Conservation (phyloP, 2,888 invertebrate genomes). For the Rhingia campestris region DNA sequence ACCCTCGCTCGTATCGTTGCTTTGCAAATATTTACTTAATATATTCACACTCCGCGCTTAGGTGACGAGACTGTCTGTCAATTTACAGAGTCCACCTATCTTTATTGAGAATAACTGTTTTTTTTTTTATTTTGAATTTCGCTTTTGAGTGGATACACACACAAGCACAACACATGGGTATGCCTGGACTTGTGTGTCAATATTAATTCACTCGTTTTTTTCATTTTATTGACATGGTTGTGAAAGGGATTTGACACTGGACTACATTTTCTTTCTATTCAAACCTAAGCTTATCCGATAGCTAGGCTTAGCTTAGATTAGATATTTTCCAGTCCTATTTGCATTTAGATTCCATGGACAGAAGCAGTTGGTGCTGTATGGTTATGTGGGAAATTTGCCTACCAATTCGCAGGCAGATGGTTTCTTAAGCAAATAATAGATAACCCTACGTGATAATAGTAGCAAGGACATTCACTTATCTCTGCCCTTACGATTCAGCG, state of each 20-base stretch:
- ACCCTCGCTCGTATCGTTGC: not conserved
- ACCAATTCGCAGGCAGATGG: constrained; percentile 29
- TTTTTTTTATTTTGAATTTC: constrained; percentile 32
- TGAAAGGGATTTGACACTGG: constrained; percentile 51
- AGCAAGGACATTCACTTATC: not conserved
- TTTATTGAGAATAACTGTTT: constrained; percentile 13
- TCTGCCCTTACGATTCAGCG: no score
- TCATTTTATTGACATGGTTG: constrained; percentile 51
- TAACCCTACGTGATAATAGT: not conserved
- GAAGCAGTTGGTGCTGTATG: constrained; percentile 53
- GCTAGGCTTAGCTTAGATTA: constrained; percentile 2
- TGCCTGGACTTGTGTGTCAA: constrained; percentile 45
- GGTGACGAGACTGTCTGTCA: constrained; percentile 71
- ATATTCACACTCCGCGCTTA: constrained; percentile 68
- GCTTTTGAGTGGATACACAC: constrained; percentile 30
- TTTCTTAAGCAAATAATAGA: constrained; percentile 19
- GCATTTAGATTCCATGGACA: constrained; percentile 51
- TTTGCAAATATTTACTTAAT: constrained; percentile 69
- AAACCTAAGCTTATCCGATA: not conserved
- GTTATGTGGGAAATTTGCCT: constrained; percentile 71
- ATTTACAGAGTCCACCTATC: constrained; percentile 52
- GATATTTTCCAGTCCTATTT: constrained; percentile 19
- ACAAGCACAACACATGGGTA: not conserved
- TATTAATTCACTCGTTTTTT: constrained; percentile 33
- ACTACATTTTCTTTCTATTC: not conserved